These are phyloP conservation scores for Cassiopea xamachana DNA, from an alignment of 30 jellyfish, hydroid and myxozoan genomes.

Conservation along the genomic window DNA sequence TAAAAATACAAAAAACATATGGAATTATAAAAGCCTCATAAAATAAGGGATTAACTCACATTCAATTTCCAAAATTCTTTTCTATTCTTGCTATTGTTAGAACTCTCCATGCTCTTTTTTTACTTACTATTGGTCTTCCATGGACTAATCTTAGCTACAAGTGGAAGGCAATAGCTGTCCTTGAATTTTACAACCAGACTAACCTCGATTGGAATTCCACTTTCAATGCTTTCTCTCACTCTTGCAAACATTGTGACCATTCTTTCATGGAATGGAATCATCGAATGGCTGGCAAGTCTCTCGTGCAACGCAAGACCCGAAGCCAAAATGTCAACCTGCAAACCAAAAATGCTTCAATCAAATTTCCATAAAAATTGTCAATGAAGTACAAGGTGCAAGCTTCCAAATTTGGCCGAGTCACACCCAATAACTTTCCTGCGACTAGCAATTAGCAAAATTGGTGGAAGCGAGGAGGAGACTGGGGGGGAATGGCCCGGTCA, in stretches of 20 bases:
- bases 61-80: no score
- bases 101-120: not conserved
- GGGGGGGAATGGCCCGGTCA: no score
- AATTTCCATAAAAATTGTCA: no score
- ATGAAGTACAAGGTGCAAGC: no score
- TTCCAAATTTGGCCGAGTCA: no score
- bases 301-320: conserved; percentile 94
- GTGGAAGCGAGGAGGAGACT: no score
- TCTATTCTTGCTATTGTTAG: no score
- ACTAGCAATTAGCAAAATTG: no score
- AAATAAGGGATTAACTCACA: no score
- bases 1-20: not conserved
- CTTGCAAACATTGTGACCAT: conserved; percentile 88
- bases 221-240: conserved; percentile 91
- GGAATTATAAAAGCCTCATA: not conserved
- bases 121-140: not conserved
- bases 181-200: not conserved
- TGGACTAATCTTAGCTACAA: not conserved
- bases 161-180: no score
- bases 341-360: not conserved
- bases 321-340: conserved; percentile 56
- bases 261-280: conserved; percentile 90
- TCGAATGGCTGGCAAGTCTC: conserved; percentile 66
- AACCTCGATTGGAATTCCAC: conserved; percentile 97
- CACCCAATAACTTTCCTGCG: no score